Percentiles rank a stretch among this genome's conserved stretches.
These are phyloP conservation scores for Hemibagrus wyckioides DNA, from an alignment of 2,113 vertebrate species.

Conservation along the genomic window DNA sequence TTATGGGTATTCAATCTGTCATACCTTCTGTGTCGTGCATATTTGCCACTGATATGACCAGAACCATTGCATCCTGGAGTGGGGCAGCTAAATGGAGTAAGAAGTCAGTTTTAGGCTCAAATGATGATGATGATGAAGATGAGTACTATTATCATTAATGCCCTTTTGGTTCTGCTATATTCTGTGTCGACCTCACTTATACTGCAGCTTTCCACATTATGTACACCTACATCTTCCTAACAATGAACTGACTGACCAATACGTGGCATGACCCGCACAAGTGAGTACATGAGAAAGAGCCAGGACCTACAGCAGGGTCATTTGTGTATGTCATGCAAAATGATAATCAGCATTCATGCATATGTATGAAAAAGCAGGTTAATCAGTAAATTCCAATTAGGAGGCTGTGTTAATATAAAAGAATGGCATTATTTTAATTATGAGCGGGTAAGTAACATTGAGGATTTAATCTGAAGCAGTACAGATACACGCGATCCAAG, in stretches of 20 bases:
- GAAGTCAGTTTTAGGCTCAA: conserved; percentile 53
- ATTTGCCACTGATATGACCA: conserved; percentile 94
- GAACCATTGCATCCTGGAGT: conserved; percentile 95
- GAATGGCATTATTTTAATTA: neutral
- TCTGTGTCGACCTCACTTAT: neutral
- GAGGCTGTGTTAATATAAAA: conserved; percentile 14
- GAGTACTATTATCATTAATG: conserved; percentile 26
- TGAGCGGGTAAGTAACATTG: neutral
- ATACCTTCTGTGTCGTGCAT: conserved; percentile 96
- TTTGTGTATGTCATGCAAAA: conserved; percentile 18
- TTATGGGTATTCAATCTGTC: conserved; percentile 59
- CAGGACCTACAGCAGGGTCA: conserved; percentile 5
- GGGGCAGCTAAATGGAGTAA: conserved; percentile 85
- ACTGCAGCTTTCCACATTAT: neutral
- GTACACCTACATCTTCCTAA: neutral
- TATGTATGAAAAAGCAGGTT: conserved; percentile 24
- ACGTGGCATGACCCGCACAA: neutral
- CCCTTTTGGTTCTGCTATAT: neutral
- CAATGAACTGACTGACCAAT: neutral
- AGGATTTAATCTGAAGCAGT: neutral
- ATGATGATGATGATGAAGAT: neutral
- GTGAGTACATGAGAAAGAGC: neutral
- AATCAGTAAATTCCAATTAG: neutral
- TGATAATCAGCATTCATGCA: conserved; percentile 28
- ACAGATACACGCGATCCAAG: neutral